Conservation (phyloP, 2,113 vertebrate genomes). For the Stictonetta naevosa region DNA sequence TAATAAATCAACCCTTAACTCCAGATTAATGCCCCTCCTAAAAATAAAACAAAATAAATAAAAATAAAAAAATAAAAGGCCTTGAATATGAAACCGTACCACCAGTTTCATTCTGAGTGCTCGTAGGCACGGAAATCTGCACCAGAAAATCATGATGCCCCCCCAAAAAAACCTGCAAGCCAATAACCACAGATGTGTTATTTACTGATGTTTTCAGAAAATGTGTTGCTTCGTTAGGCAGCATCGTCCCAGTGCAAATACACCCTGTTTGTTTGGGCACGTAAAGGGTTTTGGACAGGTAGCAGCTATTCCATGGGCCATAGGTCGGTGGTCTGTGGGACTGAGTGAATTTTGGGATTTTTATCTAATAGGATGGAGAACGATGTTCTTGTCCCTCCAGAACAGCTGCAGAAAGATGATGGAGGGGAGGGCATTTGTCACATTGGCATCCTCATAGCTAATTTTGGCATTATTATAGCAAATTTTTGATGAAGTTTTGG, state of each 20-base stretch:
- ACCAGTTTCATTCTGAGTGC: not conserved
- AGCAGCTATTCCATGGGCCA: not conserved
- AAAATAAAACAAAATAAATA: too few species aligned
- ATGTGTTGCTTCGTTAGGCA: not conserved
- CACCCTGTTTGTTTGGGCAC: fast-evolving
- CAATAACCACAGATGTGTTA: not conserved
- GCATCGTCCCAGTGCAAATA: not conserved
- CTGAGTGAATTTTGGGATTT: not conserved
- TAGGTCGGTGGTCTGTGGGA: too few species aligned
- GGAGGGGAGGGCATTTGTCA: not conserved
- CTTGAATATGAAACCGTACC: not conserved
- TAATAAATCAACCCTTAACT: not conserved
- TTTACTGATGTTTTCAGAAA: not conserved
- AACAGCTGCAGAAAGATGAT: not conserved
- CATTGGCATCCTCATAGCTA: not conserved
- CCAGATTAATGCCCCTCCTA: not conserved
- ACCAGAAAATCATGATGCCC: not conserved
- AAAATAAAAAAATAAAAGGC: not conserved
- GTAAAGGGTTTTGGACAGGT: fast-evolving
- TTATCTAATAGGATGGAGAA: not conserved
- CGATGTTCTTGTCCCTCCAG: fast-evolving
- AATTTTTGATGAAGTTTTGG: not conserved
- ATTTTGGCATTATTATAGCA: not conserved
- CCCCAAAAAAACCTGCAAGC: fast-evolving
- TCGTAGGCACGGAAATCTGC: fast-evolving